These are phyloP conservation scores for Willisornis vidua DNA, from an alignment of 2,113 vertebrate genomes.

Conservation along the genomic window DNA sequence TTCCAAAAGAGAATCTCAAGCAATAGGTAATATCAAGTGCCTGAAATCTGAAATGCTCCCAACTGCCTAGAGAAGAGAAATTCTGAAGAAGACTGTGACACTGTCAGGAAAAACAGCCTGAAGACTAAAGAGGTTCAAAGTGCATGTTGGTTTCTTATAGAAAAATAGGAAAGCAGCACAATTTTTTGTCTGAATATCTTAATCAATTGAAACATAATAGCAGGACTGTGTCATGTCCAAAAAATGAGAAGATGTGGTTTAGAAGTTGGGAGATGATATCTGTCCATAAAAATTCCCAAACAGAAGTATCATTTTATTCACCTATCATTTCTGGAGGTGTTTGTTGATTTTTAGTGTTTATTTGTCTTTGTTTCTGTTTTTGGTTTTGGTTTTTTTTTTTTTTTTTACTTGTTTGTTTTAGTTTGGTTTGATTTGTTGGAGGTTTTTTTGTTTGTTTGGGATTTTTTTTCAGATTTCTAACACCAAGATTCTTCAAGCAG, in stretches of 20 bases:
- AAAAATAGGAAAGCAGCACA: not conserved
- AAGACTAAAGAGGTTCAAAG: not conserved
- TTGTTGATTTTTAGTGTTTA: not conserved
- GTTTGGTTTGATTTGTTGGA: not conserved
- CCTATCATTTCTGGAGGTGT: not conserved
- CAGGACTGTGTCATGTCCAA: not conserved
- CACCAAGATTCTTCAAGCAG: not conserved
- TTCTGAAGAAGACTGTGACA: not conserved
- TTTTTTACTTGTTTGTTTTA: not conserved
- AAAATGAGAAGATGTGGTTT: not conserved
- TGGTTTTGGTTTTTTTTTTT: too few relatives aligned
- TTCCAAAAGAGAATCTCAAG: conserved; percentile 5
- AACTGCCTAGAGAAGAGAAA: not conserved
- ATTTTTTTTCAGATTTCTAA: not conserved
- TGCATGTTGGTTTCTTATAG: not conserved
- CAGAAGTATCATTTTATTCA: not conserved
- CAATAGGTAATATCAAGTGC: not conserved
- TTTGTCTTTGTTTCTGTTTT: not conserved
- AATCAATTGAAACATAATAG: not conserved
- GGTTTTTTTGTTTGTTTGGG: not conserved
- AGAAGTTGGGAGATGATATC: not conserved
- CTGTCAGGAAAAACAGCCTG: not conserved
- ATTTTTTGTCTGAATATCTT: not conserved
- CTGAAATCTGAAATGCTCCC: conserved; percentile 10
- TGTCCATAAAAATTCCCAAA: not conserved